Base-by-base conservation (phyloP, 2,113 vertebrate species). In the Furnarius figulus region DNA sequence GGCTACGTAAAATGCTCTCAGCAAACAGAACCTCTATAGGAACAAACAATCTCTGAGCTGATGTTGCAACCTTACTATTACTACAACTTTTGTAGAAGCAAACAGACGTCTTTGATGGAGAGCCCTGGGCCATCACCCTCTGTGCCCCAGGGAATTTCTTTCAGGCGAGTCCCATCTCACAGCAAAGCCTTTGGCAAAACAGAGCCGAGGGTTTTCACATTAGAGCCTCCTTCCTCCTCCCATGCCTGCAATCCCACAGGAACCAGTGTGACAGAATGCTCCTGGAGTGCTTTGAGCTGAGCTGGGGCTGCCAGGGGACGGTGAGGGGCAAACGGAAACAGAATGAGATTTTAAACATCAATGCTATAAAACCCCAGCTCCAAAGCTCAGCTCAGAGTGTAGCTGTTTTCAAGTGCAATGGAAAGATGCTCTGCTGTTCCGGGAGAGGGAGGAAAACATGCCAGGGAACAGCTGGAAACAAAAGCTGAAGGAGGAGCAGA, bases 401-500 rank as follows among this genome's bases (percentile, higher is more conserved):
- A 47, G 56, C 63, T 78, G 8, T 31, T 67, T 44, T 33, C 50
- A 50, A 78, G 46, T 13, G 58, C 47, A 78, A 80, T 23, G 40
- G 76, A 79, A 81, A 93, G 92, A 92, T 78, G 86, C 66, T 86
- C 53, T 46, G 50, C 72, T 71, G 63, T 30, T 78, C 81, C 0
- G 3, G 61, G 46, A 91, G 30, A 93, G 49, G 1, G 11, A 93
- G 58, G 87, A 85, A 85, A 91, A 72, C 39, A 16, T 18, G 79
- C 80, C 88, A 91, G 67, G 62, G 78, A 97, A 85, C 87, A 90
- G 86, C 93, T 93, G 82, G 82, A 88, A 94, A 94, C 74, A 85
- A 90, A 93, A 91, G 62, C 95, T 91, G 56, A n/a, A 70, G 61
- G 61, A 73, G 70, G 28, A 91, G 65, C 70, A 87, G 92, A 91